A percentile compares a stretch with the other conserved stretches of the same genome.
Conservation (phyloP, 2,888 invertebrate genomes). For the Sturmia bella region DNA sequence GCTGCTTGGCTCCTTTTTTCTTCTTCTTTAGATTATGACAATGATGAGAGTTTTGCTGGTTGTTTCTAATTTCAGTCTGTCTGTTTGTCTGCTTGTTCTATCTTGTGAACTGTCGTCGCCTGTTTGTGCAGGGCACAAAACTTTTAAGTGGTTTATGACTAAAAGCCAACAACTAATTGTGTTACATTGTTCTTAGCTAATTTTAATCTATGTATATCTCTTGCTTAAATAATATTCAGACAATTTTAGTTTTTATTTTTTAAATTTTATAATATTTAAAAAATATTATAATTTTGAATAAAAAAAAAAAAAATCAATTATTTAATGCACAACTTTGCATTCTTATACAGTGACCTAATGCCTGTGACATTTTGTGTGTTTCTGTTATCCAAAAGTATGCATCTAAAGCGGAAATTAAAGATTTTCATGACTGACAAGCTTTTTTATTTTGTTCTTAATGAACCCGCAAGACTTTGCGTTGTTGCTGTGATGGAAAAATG, state of each 20-base stretch:
- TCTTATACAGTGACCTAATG: slow-evolving; percentile 58
- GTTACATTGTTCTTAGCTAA: slow-evolving; percentile 33
- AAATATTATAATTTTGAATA: background rate
- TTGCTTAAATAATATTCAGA: background rate
- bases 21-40: slow-evolving; percentile 2
- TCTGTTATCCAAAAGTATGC: slow-evolving; percentile 8
- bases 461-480: slow-evolving; percentile 29
- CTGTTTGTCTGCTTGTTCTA: slow-evolving; percentile 19
- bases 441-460: background rate
- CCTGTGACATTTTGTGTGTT: slow-evolving; percentile 38
- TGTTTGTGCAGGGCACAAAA: slow-evolving; percentile 64
- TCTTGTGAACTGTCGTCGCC: no score
- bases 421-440: slow-evolving; percentile 59
- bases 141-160: slow-evolving; percentile 67
- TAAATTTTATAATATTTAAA: background rate
- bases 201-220: slow-evolving; percentile 19
- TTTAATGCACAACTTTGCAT: background rate
- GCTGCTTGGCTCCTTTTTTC: slow-evolving; percentile 37
- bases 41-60: slow-evolving; percentile 35
- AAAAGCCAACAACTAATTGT: slow-evolving; percentile 41
- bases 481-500: background rate
- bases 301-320: background rate
- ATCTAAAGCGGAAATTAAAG: slow-evolving; percentile 66
- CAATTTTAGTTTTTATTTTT: background rate
- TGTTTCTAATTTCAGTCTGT: slow-evolving; percentile 19